A percentile compares a stretch with the other conserved stretches of the same genome.
Conservation (phyloP, 2,797 vertebrate species). For the Pipistrellus pipistrellus region DNA sequence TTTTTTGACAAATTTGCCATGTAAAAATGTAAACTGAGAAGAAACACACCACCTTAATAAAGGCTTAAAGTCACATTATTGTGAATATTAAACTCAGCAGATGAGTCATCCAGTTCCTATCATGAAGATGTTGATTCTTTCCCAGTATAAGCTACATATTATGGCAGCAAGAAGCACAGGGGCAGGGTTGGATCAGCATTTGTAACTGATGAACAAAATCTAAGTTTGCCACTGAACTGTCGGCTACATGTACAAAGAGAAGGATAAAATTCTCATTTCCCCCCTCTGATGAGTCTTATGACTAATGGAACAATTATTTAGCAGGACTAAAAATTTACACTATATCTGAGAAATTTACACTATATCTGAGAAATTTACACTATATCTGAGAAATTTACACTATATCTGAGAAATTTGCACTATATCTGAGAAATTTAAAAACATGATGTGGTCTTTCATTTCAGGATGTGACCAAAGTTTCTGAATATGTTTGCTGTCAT, state of each 20-base stretch:
- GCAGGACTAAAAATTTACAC: neutral
- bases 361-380: too few species aligned
- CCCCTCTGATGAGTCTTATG: neutral
- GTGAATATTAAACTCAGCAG: neutral
- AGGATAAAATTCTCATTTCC: neutral
- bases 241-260: neutral
- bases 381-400: too few species aligned
- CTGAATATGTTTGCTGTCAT: neutral
- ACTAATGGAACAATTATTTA: neutral
- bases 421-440: neutral
- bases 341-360: too few species aligned
- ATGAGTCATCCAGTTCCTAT: neutral
- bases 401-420: neutral
- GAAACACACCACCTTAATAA: neutral
- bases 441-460: neutral
- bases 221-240: neutral
- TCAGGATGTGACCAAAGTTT: conserved; percentile 13
- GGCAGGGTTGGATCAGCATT: neutral
- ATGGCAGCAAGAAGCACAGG: neutral
- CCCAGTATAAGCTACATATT: neutral
- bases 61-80: neutral
- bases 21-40: neutral
- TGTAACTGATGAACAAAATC: neutral
- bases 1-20: neutral
- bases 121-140: neutral